Evolutionary conservation across 2,888 invertebrate genomes (phyloP).

Genomic region (Limnephilus lunatus): DNA sequence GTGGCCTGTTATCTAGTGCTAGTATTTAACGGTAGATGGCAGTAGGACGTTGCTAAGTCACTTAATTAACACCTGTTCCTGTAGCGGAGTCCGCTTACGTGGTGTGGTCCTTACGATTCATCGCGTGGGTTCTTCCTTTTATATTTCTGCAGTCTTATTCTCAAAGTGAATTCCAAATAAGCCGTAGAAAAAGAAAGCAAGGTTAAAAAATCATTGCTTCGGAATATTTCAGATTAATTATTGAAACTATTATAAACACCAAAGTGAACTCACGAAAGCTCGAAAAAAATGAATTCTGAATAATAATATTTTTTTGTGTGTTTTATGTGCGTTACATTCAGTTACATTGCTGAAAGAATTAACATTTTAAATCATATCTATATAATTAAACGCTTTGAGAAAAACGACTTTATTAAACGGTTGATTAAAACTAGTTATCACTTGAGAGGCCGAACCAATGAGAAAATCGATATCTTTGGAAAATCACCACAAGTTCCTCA

Average conservation of each 20-base stretch:
- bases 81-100: neutral
- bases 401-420: too few relatives aligned
- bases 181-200: rapidly evolving
- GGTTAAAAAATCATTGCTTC: neutral
- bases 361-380: too few relatives aligned
- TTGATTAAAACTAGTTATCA: too few relatives aligned
- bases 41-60: neutral
- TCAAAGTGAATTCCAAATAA: neutral
- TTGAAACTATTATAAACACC: neutral
- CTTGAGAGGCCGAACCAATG: too few relatives aligned
- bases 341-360: too few relatives aligned
- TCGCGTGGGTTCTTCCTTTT: neutral
- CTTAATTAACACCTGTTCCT: neutral
- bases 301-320: too few relatives aligned
- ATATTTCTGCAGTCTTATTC: neutral
- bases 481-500: too few relatives aligned
- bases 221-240: neutral
- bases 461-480: too few relatives aligned
- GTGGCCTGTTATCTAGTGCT: neutral
- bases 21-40: neutral
- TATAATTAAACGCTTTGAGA: too few relatives aligned
- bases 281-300: too few relatives aligned
- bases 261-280: too few relatives aligned
- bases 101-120: neutral
- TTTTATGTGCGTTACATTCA: too few relatives aligned